Evolutionary conservation across 2,888 invertebrate genomes (phyloP).

Genomic region (Molanna angustata): DNA sequence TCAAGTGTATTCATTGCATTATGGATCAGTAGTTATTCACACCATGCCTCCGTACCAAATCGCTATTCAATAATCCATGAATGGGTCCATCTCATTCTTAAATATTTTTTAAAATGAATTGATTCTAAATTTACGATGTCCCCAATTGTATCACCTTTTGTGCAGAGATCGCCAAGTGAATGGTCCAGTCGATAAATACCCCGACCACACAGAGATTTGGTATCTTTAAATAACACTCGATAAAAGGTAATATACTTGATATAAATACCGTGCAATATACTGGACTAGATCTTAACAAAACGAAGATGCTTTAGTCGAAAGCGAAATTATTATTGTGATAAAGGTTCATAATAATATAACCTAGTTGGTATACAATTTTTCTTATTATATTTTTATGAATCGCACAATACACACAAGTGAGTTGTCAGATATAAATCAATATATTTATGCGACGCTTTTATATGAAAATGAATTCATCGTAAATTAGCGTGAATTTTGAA

Average conservation of each 20-base stretch:
- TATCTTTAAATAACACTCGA: background rate
- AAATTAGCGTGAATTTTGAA: background rate
- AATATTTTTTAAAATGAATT: background rate
- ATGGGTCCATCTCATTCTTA: background rate
- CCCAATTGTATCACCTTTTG: background rate
- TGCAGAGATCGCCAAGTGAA: background rate
- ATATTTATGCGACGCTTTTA: background rate
- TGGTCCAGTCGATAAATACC: background rate
- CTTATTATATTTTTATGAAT: no score
- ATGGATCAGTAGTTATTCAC: no score
- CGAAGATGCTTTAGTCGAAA: background rate
- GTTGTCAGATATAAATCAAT: background rate
- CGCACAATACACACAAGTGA: background rate
- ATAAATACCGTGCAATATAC: no score
- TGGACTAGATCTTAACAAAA: no score
- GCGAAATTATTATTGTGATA: background rate
- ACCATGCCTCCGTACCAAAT: no score
- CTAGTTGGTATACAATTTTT: no score
- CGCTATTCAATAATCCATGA: background rate
- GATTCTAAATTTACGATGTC: background rate
- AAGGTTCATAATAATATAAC: no score
- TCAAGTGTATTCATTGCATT: no score
- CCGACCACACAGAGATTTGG: conserved; percentile 1
- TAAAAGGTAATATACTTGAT: background rate
- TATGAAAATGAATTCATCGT: background rate